phyloP scores from a whole-genome alignment of 2,797 vertebrate genomes.

The Mycteria americana region DNA sequence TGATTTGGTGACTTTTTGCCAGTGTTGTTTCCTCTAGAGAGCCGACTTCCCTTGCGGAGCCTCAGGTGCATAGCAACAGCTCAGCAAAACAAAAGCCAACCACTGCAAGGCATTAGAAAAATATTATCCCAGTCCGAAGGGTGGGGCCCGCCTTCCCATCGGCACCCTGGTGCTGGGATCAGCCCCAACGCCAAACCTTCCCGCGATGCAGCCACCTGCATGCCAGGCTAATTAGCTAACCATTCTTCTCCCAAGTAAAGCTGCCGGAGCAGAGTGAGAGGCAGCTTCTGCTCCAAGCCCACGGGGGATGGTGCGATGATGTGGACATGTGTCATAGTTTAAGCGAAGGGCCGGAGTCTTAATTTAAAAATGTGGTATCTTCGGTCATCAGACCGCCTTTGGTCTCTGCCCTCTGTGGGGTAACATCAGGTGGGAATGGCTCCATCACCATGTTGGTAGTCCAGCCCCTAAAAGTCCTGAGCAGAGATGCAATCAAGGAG shows the following conservation, averaged over 20 bases:
- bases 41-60: background rate
- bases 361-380: background rate
- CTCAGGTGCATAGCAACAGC: constrained; percentile 61
- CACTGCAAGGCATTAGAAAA: background rate
- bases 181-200: background rate
- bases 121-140: background rate
- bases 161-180: background rate
- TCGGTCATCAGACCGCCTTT: fast-evolving
- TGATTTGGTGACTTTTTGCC: constrained; percentile 43
- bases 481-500: background rate
- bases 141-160: background rate
- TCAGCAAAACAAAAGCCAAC: constrained; percentile 53
- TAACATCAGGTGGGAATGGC: background rate
- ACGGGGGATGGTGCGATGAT: fast-evolving
- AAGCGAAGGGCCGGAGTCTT: background rate
- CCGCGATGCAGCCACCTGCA: background rate
- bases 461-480: background rate
- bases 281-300: background rate
- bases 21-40: background rate
- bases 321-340: background rate
- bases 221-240: background rate
- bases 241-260: background rate
- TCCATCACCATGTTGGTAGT: background rate
- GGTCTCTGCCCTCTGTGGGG: background rate
- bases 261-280: fast-evolving